Percentiles rank a stretch among this genome's conserved stretches.
These are phyloP conservation scores for Bombycilla garrulus DNA, from an alignment of 2,113 vertebrate species.

Conservation along the genomic window DNA sequence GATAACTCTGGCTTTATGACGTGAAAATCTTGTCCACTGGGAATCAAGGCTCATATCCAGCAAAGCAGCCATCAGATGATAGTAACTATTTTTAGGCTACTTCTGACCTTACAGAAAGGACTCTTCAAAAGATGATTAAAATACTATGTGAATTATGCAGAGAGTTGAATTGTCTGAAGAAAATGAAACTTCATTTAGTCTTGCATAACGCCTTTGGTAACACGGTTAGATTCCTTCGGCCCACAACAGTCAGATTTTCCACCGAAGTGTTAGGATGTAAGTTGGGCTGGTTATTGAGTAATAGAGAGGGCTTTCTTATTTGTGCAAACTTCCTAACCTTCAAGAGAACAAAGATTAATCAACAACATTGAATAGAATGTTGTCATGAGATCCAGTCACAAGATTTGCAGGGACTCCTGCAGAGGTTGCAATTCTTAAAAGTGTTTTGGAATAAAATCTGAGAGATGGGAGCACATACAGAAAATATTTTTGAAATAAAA, in stretches of 20 bases:
- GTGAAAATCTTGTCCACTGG: not conserved
- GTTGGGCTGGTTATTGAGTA: constrained; percentile 50
- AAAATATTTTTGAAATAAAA: not conserved
- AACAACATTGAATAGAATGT: constrained; percentile 27
- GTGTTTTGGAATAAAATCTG: constrained; percentile 23
- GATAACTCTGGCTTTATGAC: not conserved
- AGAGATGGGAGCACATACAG: not conserved
- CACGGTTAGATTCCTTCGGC: constrained; percentile 47
- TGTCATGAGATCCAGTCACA: constrained; percentile 49
- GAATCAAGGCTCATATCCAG: constrained; percentile 23
- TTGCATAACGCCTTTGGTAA: constrained; percentile 54
- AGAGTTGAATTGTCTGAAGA: constrained; percentile 35
- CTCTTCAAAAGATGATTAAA: constrained; percentile 54
- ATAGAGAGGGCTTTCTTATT: constrained; percentile 27
- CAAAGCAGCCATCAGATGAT: constrained; percentile 36
- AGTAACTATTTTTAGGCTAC: constrained; percentile 56
- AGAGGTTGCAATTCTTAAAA: constrained; percentile 14
- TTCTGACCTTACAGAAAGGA: constrained; percentile 49
- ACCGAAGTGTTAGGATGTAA: constrained; percentile 26
- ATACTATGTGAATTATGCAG: constrained; percentile 59
- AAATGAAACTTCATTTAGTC: constrained; percentile 53
- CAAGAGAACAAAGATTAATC: constrained; percentile 57
- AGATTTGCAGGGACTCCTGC: constrained; percentile 38
- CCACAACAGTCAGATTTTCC: constrained; percentile 58
- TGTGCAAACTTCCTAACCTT: constrained; percentile 47